Evolutionary conservation across 1,140 invertebrate genomes (phyloP), one percentile per base, ranked within the genome.

Genomic region (Lepidurus arcticus): DNA sequence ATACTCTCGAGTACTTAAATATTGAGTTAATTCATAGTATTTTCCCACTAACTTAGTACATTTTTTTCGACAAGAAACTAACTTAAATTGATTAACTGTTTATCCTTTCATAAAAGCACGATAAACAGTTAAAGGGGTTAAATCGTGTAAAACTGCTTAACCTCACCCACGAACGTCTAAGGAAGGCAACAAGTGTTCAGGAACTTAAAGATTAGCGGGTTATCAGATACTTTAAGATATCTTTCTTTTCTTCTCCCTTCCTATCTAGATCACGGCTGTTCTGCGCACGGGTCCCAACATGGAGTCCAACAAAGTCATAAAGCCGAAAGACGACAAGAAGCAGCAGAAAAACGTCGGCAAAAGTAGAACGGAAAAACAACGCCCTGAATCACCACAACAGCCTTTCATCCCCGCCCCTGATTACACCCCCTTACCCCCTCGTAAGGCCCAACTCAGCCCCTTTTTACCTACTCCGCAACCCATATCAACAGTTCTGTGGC

Each of bases 341-440:
- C 75, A 75, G 73, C 11, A 8, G 45, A 10, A 42, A 42, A n/a
- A 26, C 45, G 75, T n/a, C 10, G n/a, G 75, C 0, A 75, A 75
- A 21, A n/a, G 9, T n/a, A 24, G 42, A 73, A 42, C 24, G 34
- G 42, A 78, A 73, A 78, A 42, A 73, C 34, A 34, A 34, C 21
- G 24, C 21, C 9, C 53, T 10, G 34, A 11, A n/a, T n/a, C 47
- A 9, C 26, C 47, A 13, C 44, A 79, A 73, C 45, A 42, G 26
- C 78, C 78, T 42, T 79, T 65, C 45, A 79, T 79, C 65, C 78
- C 78, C 21, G 75, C 76, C 9, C 78, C 78, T 13, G 78, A 79
- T 74, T 79, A 79, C 47, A 79, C 78, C 26, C 78, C 78, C 0
- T 11, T 77, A 42, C 78, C 78, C 8, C 44, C 53, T 44, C 78